Evolutionary conservation across 2,888 invertebrate species (phyloP), one percentile per base, ranked within the genome.

Genomic region (Drosophila neutralis): DNA sequence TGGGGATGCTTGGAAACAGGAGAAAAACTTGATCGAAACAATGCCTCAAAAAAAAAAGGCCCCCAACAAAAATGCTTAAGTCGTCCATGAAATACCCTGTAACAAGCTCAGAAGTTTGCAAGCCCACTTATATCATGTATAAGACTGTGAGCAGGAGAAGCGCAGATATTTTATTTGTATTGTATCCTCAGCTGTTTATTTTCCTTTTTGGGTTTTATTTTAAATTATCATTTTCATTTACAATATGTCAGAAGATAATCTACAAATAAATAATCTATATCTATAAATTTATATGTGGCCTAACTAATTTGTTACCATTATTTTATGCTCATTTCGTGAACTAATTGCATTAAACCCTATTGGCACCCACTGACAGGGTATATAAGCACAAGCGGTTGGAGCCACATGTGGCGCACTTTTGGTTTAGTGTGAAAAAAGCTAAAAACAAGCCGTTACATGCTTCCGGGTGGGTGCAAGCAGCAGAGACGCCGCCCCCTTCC

Each of bases 381-480:
- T n/a, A n/a, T 4, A 18, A 56, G 24, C 24, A 31, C 51, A 65
- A 69, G 67, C 68, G 62, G 45, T 68, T 57, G 58, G 64, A 51
- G 73, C 64, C 78, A 73, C 81, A 79, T 79, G 79, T 79, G 79
- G 81, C 77, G 81, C 69, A 69, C 67, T 80, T 80, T 80, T 65
- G 77, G 69, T 60, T 76, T 69, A 80, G 81, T 67, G 81, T 53
- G 63, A 73, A 73, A 69, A 67, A 73, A 69, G 69, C 69, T 71
- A 70, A 78, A 80, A 87, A 71, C 78, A 78, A 80, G 79, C 81
- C 77, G 81, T 76, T 83, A 88, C 89, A 86, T 58, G 75, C 54
- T 74, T 71, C 57, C 58, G 69, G 51, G 49, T 72, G 79, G 80
- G 73, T 76, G 69, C 73, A 74, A 78, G 68, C 70, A 65, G 51